A percentile compares a stretch with the other conserved stretches of the same genome.
phyloP scores from a whole-genome alignment of 2,797 vertebrate species.

The Uromys caudimaculatus region DNA sequence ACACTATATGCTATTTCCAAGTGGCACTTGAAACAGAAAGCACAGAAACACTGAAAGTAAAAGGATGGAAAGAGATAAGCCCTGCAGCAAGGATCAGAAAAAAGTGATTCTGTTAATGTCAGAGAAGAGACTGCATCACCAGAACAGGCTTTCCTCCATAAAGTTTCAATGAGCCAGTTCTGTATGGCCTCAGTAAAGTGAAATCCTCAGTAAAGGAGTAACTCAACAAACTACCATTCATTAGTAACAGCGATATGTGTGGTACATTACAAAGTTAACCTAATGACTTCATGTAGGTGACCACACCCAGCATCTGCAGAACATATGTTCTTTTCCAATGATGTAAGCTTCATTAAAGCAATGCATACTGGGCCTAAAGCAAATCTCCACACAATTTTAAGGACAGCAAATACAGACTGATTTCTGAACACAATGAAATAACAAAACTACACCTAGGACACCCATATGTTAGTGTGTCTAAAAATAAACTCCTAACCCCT shows the following conservation, averaged over 20 bases:
- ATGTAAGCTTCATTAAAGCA: neutral
- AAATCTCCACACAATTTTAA: slow-evolving; percentile 39
- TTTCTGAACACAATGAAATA: slow-evolving; percentile 42
- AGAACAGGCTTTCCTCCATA: slow-evolving; percentile 28
- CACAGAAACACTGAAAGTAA: neutral
- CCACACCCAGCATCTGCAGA: neutral
- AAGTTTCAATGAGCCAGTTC: slow-evolving; percentile 30
- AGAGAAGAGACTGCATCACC: neutral
- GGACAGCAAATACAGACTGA: neutral
- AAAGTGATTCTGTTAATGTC: neutral
- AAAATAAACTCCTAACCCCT: slow-evolving; percentile 43
- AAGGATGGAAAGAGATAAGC: slow-evolving; percentile 28
- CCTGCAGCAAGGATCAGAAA: neutral
- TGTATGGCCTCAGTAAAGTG: neutral
- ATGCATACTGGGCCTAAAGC: neutral
- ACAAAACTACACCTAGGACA: slow-evolving; percentile 34
- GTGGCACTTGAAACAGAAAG: neutral
- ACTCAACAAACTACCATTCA: slow-evolving; percentile 19
- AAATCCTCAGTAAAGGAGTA: neutral
- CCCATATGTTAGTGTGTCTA: slow-evolving; percentile 2
- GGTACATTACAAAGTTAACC: slow-evolving; percentile 6
- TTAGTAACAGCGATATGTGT: neutral
- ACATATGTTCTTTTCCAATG: neutral
- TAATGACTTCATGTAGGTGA: neutral
- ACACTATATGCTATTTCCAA: slow-evolving; percentile 11